Conservation (phyloP, 2,113 vertebrate species). For the Pygoscelis antarcticus region DNA sequence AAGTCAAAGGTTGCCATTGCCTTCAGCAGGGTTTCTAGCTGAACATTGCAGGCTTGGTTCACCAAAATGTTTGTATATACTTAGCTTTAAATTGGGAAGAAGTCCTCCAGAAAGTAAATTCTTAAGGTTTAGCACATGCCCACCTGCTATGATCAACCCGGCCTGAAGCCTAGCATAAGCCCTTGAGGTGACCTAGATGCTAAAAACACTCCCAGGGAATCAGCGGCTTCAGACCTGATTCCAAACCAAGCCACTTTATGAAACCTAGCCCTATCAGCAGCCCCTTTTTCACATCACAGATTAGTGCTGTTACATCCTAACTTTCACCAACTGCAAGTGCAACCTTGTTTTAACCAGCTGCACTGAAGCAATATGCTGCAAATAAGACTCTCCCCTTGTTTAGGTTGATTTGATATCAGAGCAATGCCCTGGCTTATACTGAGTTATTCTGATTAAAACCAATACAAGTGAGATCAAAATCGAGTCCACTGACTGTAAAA, state of each 20-base stretch:
- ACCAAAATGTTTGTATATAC: background rate
- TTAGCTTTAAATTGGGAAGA: background rate
- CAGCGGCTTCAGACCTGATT: background rate
- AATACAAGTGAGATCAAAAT: constrained; percentile 34
- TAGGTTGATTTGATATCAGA: background rate
- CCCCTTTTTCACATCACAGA: background rate
- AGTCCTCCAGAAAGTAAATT: background rate
- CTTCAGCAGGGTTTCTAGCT: background rate
- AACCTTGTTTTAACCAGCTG: background rate
- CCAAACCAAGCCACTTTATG: background rate
- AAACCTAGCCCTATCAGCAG: background rate
- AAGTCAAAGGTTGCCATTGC: background rate
- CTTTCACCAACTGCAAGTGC: background rate
- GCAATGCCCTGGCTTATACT: background rate
- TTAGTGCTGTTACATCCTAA: background rate
- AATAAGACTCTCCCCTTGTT: background rate
- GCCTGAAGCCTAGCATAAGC: fast-evolving
- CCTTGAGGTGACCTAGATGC: background rate
- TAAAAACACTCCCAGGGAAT: background rate
- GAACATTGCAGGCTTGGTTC: background rate
- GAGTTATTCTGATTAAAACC: constrained; percentile 42
- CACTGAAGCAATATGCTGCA: background rate
- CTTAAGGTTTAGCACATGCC: background rate
- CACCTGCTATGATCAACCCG: background rate
- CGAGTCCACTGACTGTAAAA: constrained; percentile 37